These are phyloP conservation scores for Drosophila neoperkinsi DNA, from an alignment of 2,888 invertebrate species.

Conservation along the genomic window DNA sequence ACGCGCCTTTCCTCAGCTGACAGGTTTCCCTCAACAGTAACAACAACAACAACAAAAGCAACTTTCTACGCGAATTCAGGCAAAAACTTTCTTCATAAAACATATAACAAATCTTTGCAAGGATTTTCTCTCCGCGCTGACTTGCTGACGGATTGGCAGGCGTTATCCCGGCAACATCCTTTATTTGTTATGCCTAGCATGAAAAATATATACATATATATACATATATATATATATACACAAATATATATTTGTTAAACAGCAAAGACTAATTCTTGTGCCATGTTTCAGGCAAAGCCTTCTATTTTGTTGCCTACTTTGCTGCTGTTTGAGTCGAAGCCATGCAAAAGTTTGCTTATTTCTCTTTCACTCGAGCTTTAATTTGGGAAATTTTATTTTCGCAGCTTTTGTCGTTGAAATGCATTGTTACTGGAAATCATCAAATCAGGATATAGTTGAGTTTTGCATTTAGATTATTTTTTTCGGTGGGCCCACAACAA, in stretches of 20 bases:
- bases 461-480: slow-evolving; percentile 75
- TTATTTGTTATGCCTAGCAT: slow-evolving; percentile 14
- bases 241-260: neutral
- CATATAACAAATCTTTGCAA: slow-evolving; percentile 67
- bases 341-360: slow-evolving; percentile 52
- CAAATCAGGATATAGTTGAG: slow-evolving; percentile 50
- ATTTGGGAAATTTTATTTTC: slow-evolving; percentile 35
- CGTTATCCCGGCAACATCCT: slow-evolving; percentile 41
- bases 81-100: slow-evolving; percentile 68
- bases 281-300: slow-evolving; percentile 4
- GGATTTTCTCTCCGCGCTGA: slow-evolving; percentile 38
- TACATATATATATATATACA: neutral
- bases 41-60: slow-evolving; percentile 3
- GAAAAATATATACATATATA: neutral
- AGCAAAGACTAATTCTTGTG: slow-evolving; percentile 12
- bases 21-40: slow-evolving; percentile 12
- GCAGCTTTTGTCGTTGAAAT: slow-evolving; percentile 31
- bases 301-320: slow-evolving; percentile 6
- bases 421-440: slow-evolving; percentile 36
- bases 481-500: slow-evolving; percentile 17
- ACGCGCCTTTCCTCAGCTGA: slow-evolving; percentile 53
- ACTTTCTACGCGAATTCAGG: slow-evolving; percentile 31
- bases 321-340: slow-evolving; percentile 55
- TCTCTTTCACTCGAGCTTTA: slow-evolving; percentile 20
- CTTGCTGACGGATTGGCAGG: slow-evolving; percentile 50